phyloP scores from a whole-genome alignment of 2,888 invertebrate species.

The Mimachlamys varia region DNA sequence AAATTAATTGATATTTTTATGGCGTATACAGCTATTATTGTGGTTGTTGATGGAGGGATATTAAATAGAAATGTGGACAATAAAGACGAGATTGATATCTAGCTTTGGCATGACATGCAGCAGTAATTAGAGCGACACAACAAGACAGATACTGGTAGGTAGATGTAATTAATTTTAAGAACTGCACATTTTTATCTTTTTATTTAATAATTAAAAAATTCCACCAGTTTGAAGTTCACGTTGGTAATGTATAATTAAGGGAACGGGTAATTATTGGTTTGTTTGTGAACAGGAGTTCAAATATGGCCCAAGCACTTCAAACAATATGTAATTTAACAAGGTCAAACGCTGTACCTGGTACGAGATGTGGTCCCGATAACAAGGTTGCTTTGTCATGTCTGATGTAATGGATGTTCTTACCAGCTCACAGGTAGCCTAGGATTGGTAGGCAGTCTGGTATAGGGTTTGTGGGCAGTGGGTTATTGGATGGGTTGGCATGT shows the following conservation, averaged over 20 bases:
- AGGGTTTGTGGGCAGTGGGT: no score
- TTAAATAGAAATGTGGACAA: not conserved
- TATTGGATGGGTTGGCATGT: no score
- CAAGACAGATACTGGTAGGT: not conserved
- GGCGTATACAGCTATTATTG: constrained; percentile 10
- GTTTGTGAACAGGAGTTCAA: not conserved
- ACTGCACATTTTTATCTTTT: constrained; percentile 31
- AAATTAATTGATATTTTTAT: constrained; percentile 31
- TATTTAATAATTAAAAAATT: constrained; percentile 4
- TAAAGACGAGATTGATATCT: constrained; percentile 14
- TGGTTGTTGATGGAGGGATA: not conserved
- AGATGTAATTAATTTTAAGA: constrained; percentile 18
- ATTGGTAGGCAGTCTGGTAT: no score
- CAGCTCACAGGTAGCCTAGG: not conserved
- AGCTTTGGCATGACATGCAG: not conserved
- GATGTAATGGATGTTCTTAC: not conserved
- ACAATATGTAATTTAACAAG: not conserved
- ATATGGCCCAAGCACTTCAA: constrained; percentile 3
- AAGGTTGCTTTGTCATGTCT: not conserved
- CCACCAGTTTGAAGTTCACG: constrained; percentile 10
- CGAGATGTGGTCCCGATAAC: not conserved
- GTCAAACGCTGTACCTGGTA: not conserved
- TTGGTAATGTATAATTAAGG: not conserved
- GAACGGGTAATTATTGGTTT: not conserved
- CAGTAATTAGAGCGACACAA: not conserved